phyloP scores from a whole-genome alignment of 2,797 vertebrate species.

The Pangasius krempfi region DNA sequence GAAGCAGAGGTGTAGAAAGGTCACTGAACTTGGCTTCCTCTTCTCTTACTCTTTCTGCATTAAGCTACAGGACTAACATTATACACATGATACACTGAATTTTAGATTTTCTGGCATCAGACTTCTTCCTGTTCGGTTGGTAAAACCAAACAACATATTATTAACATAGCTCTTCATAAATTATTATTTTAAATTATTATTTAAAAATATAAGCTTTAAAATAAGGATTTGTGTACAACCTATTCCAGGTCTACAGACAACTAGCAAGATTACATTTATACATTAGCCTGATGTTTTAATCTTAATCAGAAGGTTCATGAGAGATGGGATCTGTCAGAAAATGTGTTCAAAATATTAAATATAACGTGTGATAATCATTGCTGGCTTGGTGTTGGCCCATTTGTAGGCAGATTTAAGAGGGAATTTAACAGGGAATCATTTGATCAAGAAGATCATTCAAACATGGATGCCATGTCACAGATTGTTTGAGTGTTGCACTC shows the following conservation, averaged over 20 bases:
- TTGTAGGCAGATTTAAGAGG: neutral
- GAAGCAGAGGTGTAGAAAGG: slow-evolving; percentile 30
- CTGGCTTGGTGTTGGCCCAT: neutral
- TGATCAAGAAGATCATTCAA: neutral
- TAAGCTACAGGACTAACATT: neutral
- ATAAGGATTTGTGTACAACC: neutral
- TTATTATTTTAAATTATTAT: too few relatives aligned
- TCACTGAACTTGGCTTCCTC: slow-evolving; percentile 18
- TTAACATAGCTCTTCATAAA: neutral
- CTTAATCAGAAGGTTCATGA: neutral
- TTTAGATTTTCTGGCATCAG: neutral
- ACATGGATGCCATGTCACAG: neutral
- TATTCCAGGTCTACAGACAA: neutral
- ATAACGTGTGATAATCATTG: too few relatives aligned
- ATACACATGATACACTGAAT: neutral
- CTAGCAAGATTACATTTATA: neutral
- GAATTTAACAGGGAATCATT: neutral
- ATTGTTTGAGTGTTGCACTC: neutral
- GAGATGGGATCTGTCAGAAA: neutral
- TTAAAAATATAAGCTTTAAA: neutral
- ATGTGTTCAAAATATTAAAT: neutral
- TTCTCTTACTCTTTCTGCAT: neutral
- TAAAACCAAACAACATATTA: neutral
- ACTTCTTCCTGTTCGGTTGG: neutral
- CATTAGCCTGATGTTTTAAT: too few relatives aligned